Evolutionary conservation across 1,140 invertebrate species (phyloP).

Genomic region (Scaptomyza pallida): DNA sequence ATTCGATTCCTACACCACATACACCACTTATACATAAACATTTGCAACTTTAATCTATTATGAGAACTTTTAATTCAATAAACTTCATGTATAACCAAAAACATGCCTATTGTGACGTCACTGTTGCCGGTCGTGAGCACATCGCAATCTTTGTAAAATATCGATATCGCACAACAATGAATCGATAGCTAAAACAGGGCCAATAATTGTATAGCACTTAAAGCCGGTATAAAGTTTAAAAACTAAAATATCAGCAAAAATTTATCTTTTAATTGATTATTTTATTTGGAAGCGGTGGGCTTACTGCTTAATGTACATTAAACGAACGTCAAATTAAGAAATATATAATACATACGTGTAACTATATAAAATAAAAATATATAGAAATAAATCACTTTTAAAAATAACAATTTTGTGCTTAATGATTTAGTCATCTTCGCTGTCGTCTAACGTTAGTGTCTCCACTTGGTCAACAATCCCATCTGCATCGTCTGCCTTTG

Average conservation of each 20-base stretch:
- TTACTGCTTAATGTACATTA: background rate
- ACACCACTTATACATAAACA: background rate
- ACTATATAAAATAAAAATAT: background rate
- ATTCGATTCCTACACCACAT: background rate
- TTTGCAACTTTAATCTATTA: background rate
- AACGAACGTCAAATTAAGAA: background rate
- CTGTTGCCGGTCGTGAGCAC: background rate
- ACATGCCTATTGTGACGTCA: slow-evolving; percentile 10
- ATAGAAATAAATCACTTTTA: background rate
- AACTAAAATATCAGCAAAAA: background rate
- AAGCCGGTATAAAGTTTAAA: slow-evolving; percentile 9
- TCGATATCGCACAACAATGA: slow-evolving; percentile 9
- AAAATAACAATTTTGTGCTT: background rate
- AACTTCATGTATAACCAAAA: background rate
- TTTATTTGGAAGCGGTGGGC: background rate
- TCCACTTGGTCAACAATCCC: slow-evolving; percentile 37
- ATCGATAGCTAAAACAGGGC: background rate
- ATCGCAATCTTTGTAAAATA: slow-evolving; percentile 1
- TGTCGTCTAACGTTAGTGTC: slow-evolving; percentile 31
- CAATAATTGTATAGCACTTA: slow-evolving; percentile 12
- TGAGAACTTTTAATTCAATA: slow-evolving; percentile 15
- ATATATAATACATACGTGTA: background rate
- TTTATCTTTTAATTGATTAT: too few species aligned
- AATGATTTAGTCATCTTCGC: background rate
- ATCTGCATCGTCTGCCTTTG: background rate